Evolutionary conservation across 2,888 invertebrate species (phyloP).

Genomic region (Scaptomyza parva): DNA sequence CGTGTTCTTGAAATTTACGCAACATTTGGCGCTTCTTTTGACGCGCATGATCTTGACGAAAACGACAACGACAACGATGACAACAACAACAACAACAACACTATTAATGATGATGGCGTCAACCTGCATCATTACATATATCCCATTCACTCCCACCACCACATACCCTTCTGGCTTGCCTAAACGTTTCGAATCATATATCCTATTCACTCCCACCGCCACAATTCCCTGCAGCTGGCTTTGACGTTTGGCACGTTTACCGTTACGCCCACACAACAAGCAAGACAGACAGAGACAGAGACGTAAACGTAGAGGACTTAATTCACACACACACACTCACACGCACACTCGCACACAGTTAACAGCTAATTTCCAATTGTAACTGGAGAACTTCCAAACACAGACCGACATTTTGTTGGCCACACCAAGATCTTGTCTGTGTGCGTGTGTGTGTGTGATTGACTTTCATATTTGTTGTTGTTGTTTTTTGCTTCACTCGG

Average conservation of each 20-base stretch:
- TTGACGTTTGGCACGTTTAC: conserved; percentile 5
- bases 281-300: not conserved
- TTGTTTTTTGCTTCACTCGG: conserved; percentile 35
- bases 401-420: conserved; percentile 57
- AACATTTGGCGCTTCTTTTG: conserved; percentile 77
- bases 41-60: conserved; percentile 64
- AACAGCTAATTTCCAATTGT: conserved; percentile 67
- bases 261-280: conserved; percentile 55
- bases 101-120: conserved; percentile 60
- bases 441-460: conserved; percentile 36
- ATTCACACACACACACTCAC: not conserved
- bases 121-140: conserved; percentile 57
- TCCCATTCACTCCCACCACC: too few relatives aligned
- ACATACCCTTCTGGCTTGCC: too few relatives aligned
- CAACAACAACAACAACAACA: conserved; percentile 2
- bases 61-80: conserved; percentile 6
- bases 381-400: conserved; percentile 72
- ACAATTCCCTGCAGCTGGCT: not conserved
- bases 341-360: not conserved
- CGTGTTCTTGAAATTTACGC: conserved; percentile 77
- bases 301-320: not conserved
- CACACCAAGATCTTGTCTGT: conserved; percentile 57
- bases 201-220: not conserved
- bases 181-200: too few relatives aligned
- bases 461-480: conserved; percentile 55